Base-by-base conservation (phyloP, 2,888 invertebrate genomes). In the Odontomyia ornata region DNA sequence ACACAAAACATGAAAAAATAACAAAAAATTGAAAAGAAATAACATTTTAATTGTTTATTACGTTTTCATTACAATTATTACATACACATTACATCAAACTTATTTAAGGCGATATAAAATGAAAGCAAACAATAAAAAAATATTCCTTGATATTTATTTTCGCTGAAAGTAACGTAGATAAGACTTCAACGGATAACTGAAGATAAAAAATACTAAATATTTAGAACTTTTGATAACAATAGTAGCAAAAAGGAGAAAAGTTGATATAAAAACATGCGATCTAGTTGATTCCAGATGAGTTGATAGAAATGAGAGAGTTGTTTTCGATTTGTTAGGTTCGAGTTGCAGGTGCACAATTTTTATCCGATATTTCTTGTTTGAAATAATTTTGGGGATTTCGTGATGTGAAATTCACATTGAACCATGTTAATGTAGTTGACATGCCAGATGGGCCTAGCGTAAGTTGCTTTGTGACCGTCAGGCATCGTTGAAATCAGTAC, bases 61-160 rank as follows among this genome's bases (percentile, higher is more conserved):
- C 36, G 60, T 73, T 73, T 69, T 60, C 57, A 57, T 60, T 60
- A 73, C 3, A 73, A 57, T 73, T 73, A 73, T 57, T 73, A 69
- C 43, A 69, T 36, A 65, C 25, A 60, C 25, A 65, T 65, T 69
- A 47, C 69, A 46, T 69, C 28, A 69, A 36, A 69, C 27, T 69
- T 46, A 69, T 69, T 69, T 69, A 69, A 69, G 69, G 46, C 69
- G 69, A 73, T 30, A 73, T 15, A 25, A 56, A 13, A 56, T 25
- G 46, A 52, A 46, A 69, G n/a, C n/a, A n/a, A n/a, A n/a, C n/a
- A n/a, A 47, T 18, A 30, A 72, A 56, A 73, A 30, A 57, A 73
- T 60, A 36, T 73, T 25, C 30, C 56, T 72, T 72, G 72, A 72
- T 72, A 72, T n/a, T n/a, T n/a, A n/a, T n/a, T n/a, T n/a, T n/a